Evolutionary conservation across 2,888 invertebrate species (phyloP), one percentile per base, ranked within the genome.

Genomic region (Caenorhabditis afra): DNA sequence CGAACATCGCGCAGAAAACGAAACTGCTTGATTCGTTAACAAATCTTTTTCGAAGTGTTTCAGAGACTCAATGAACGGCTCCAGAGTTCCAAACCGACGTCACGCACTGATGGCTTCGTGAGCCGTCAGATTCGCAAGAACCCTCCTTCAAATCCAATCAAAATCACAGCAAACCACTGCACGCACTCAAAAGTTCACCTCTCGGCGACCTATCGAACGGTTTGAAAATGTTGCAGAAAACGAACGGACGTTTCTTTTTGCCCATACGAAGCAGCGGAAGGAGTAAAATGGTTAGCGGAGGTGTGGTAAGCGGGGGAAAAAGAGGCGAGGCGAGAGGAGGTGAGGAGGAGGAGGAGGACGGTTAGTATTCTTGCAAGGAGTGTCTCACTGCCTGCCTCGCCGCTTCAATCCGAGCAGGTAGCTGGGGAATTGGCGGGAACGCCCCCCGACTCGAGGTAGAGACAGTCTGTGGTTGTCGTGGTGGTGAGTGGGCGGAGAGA

Each of bases 111-210:
- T 10, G 16, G 16, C 29, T 47, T 44, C 22, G 20, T 5, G 7
- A 5, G 3, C 29, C 23, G 2, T 11, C 20, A 35, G 20, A 47
- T 39, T 50, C 39, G 16, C 16, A 10, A 16, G n/a, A 47, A 16
- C 10, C 16, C 8, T 47, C 7, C 29, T 29, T 47, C 22, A 37
- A 53, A n/a, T 45, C 59, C 47, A 37, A 53, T 62, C 61, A 53
- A 70, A 52, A 61, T 50, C 68, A 70, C 68, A 37, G 68, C 68
- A 70, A 59, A 61, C 16, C 61, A 70, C 70, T 44, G 61, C 70
- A 70, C 61, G 62, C 62, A 58, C 37, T 49, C 50, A 57, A 37
- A n/a, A 18, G 23, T 59, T 35, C 59, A 68, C 59, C 59, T 67
- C 39, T 20, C 39, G 55, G 55, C 14, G 12, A 14, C 22, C 52